These are phyloP conservation scores for Lochmaea capreae DNA, from an alignment of 2,888 invertebrate genomes.

Conservation along the genomic window DNA sequence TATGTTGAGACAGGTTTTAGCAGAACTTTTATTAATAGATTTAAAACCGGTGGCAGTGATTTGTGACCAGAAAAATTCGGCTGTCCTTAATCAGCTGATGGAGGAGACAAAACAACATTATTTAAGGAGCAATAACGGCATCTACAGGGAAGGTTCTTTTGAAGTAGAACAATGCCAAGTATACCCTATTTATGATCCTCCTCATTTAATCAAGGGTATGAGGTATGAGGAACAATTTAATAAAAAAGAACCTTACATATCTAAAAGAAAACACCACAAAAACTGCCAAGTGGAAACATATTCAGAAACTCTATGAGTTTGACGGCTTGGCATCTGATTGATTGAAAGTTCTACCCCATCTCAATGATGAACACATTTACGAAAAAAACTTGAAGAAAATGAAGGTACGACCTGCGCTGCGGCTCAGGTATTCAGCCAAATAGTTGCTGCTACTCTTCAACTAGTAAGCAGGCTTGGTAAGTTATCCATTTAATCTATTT, in stretches of 20 bases:
- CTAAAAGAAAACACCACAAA: conserved; percentile 14
- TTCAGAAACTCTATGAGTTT: conserved; percentile 27
- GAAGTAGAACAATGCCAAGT: conserved; percentile 27
- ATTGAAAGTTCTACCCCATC: conserved; percentile 23
- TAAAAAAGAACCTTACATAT: conserved; percentile 15
- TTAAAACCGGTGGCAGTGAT: conserved; percentile 31
- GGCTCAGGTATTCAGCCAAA: conserved; percentile 37
- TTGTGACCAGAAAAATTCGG: conserved; percentile 11
- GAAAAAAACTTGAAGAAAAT: conserved; percentile 29
- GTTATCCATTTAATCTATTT: conserved; percentile 19
- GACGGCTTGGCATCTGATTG: conserved; percentile 25
- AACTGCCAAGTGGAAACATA: conserved; percentile 33
- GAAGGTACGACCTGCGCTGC: conserved; percentile 34
- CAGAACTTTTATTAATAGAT: conserved; percentile 28
- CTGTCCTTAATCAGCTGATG: conserved; percentile 26
- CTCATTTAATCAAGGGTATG: conserved; percentile 31
- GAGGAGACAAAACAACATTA: conserved; percentile 31
- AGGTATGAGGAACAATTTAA: conserved; percentile 11
- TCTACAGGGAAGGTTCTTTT: conserved; percentile 16
- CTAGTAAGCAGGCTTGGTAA: conserved; percentile 31
- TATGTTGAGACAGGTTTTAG: conserved; percentile 19
- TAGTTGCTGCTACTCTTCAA: conserved; percentile 30
- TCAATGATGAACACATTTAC: conserved; percentile 33
- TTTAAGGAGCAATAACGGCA: neutral
- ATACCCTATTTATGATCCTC: conserved; percentile 24